Conservation (phyloP, 2,113 vertebrate genomes). For the Odontesthes bonariensis region DNA sequence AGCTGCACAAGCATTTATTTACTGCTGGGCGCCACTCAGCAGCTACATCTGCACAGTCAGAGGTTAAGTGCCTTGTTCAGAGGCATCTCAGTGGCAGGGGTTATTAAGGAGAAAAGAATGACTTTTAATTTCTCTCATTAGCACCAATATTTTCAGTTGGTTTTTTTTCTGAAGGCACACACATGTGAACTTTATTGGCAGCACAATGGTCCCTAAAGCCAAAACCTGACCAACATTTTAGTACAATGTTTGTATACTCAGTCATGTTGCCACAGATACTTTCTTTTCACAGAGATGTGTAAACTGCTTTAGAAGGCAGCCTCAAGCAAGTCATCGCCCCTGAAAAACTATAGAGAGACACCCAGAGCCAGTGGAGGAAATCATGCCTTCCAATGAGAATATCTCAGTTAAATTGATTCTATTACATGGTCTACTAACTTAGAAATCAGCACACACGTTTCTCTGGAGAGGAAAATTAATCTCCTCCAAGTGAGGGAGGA, state of each 20-base stretch:
- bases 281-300: background rate
- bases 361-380: constrained; percentile 35
- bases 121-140: constrained; percentile 2
- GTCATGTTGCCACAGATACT: background rate
- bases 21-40: constrained; percentile 1
- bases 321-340: background rate
- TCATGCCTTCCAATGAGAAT: constrained; percentile 44
- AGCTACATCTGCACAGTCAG: constrained; percentile 17
- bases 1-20: background rate
- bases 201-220: background rate
- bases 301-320: background rate
- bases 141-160: background rate
- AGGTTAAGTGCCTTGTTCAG: constrained; percentile 58
- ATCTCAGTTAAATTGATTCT: constrained; percentile 57
- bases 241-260: background rate
- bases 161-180: background rate
- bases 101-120: background rate
- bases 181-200: background rate
- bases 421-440: constrained; percentile 66
- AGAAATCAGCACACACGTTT: constrained; percentile 47
- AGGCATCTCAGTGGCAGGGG: constrained; percentile 22
- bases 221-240: background rate
- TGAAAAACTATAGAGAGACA: constrained; percentile 4
- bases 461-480: constrained; percentile 52
- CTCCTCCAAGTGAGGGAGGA: constrained; percentile 41